Base-by-base conservation (phyloP, 2,888 invertebrate genomes). In the Invenusta paracnida region DNA sequence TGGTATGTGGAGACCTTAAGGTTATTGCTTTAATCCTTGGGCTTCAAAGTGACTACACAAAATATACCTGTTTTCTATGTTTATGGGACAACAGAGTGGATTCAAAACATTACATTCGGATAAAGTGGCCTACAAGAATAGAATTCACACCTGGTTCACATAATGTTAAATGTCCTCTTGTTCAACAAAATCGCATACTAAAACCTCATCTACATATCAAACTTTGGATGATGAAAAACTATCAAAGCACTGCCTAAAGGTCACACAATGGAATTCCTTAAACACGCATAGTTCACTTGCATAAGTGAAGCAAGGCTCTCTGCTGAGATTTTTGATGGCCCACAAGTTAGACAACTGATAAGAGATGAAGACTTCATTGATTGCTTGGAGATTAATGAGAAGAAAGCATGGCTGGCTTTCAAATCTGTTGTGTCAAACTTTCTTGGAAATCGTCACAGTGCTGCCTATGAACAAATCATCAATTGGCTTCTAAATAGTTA, bases 301-400 rank as follows among this genome's bases (percentile, higher is more conserved):
- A n/a, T n/a, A n/a, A n/a, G n/a, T n/a, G n/a, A n/a, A n/a, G 17
- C 86, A 87, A 66, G 25, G 73, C 5, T 17, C 5, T 84, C 88
- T 81, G 86, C 79, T 25, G 85, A 86, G 29, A 83, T 88, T 28
- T 88, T 88, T 67, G 67, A 85, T 28, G 87, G 88, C 23, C 84
- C 87, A 67, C 82, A 48, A 48, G 17, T 48, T 17, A 48, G 48
- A 48, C 5, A 48, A 48, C 48, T 48, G 48, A 48, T 48, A 27
- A 85, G 81, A 73, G 83, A 88, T 83, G 31, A n/a, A n/a, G n/a
- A n/a, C n/a, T n/a, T n/a, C n/a, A n/a, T n/a, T n/a, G n/a, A n/a
- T n/a, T n/a, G n/a, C n/a, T n/a, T n/a, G n/a, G n/a, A n/a, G n/a
- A n/a, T n/a, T n/a, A n/a, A n/a, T n/a, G n/a, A n/a, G n/a, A n/a